A percentile compares a stretch with the other conserved stretches of the same genome.
These are phyloP conservation scores for Ditylenchus weischeri DNA, from an alignment of 2,888 invertebrate genomes.

Conservation along the genomic window DNA sequence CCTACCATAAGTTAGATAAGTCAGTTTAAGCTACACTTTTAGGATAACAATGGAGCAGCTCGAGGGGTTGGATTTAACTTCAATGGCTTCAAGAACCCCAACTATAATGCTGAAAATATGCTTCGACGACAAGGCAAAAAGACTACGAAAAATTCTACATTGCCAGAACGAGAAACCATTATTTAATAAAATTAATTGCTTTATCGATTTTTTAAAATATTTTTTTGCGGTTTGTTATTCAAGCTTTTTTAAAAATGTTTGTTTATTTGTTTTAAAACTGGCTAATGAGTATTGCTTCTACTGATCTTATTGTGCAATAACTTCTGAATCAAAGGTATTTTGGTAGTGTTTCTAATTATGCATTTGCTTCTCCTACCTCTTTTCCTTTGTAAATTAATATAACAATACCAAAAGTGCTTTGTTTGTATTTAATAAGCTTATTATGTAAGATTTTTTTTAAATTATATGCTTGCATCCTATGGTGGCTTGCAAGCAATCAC, in stretches of 20 bases:
- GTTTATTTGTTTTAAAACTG: no score
- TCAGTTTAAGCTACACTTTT: background rate
- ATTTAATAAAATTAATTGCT: conserved; percentile 35
- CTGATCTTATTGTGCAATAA: no score
- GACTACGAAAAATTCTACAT: conserved; percentile 38
- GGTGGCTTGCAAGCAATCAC: no score
- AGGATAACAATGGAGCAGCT: background rate
- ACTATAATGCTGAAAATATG: conserved; percentile 15
- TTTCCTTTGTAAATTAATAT: conserved; percentile 13
- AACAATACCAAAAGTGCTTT: background rate
- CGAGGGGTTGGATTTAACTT: background rate
- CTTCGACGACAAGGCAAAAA: conserved; percentile 22
- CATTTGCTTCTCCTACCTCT: background rate
- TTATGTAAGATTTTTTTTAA: no score
- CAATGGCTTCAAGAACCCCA: conserved; percentile 18
- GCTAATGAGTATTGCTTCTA: no score
- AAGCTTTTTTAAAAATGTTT: no score
- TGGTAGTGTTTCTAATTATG: conserved; percentile 5
- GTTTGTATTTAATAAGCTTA: no score
- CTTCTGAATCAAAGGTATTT: background rate
- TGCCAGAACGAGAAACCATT: conserved; percentile 56
- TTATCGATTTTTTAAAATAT: no score
- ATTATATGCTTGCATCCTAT: no score
- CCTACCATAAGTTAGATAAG: background rate
- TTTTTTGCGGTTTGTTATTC: no score